Conservation (phyloP, 2,888 invertebrate species). For the Plebejus anna region DNA sequence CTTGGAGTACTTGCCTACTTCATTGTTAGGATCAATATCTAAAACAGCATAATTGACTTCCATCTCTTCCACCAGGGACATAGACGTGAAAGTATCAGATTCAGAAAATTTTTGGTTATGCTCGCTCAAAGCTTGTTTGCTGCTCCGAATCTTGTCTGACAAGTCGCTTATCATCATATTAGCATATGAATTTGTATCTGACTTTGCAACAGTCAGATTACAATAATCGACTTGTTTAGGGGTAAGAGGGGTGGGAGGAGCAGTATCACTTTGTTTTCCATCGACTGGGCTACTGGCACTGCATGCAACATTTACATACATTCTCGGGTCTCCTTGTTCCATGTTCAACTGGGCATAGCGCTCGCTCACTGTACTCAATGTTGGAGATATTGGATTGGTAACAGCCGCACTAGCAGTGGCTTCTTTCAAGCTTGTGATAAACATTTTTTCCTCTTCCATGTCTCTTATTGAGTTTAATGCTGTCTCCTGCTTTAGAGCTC, state of each 20-base stretch:
- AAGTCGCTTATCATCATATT: constrained; percentile 65
- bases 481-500: constrained; percentile 57
- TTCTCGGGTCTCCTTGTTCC: constrained; percentile 60
- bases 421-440: constrained; percentile 59
- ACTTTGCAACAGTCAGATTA: constrained; percentile 56
- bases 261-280: constrained; percentile 49
- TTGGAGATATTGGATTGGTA: constrained; percentile 59
- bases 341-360: constrained; percentile 70
- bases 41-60: constrained; percentile 88
- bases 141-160: constrained; percentile 54
- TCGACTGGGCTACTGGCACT: constrained; percentile 51
- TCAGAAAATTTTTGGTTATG: constrained; percentile 63
- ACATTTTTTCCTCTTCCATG: constrained; percentile 65
- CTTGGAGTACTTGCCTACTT: constrained; percentile 46
- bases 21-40: constrained; percentile 84
- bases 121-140: constrained; percentile 50
- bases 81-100: constrained; percentile 65
- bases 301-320: constrained; percentile 70
- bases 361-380: constrained; percentile 68
- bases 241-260: constrained; percentile 60
- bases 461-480: constrained; percentile 62
- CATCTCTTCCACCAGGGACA: constrained; percentile 65
- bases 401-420: constrained; percentile 38
- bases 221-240: constrained; percentile 67
- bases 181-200: constrained; percentile 65